phyloP scores from a whole-genome alignment of 2,113 vertebrate species.

The Anoplopoma fimbria region DNA sequence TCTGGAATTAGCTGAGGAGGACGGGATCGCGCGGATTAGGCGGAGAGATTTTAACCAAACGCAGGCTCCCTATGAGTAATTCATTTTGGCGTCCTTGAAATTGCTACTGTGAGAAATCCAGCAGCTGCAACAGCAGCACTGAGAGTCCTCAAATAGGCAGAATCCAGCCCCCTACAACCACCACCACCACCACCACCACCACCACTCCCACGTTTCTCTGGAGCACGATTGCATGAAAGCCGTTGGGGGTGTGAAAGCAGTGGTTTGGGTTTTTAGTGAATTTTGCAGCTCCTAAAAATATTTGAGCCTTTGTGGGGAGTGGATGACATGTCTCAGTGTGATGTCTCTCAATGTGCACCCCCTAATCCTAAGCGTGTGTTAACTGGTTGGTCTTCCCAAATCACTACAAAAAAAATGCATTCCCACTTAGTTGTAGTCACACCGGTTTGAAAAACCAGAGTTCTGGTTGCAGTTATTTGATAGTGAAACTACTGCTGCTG shows the following conservation, averaged over 20 bases:
- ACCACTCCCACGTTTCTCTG: constrained; percentile 62
- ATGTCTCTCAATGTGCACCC: constrained; percentile 36
- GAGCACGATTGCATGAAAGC: constrained; percentile 56
- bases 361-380: constrained; percentile 57
- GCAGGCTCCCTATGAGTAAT: constrained; percentile 74
- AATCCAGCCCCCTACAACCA: constrained; percentile 40
- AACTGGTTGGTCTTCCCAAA: constrained; percentile 11
- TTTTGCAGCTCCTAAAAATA: constrained; percentile 63
- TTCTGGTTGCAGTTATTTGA: constrained; percentile 26
- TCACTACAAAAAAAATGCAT: constrained; percentile 13
- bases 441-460: not conserved
- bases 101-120: constrained; percentile 80
- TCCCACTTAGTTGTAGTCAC: not conserved
- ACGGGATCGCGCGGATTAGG: constrained; percentile 77
- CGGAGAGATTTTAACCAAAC: constrained; percentile 73
- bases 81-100: constrained; percentile 82
- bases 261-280: constrained; percentile 40
- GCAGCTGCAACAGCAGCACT: constrained; percentile 76
- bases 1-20: constrained; percentile 73
- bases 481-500: not conserved
- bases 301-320: constrained; percentile 45
- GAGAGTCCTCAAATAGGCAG: constrained; percentile 62
- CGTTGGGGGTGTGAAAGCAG: constrained; percentile 38
- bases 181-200: constrained; percentile 44
- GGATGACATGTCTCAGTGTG: constrained; percentile 53